Conservation (phyloP, 2,797 vertebrate genomes). For the Hoplostethus mediterraneus region DNA sequence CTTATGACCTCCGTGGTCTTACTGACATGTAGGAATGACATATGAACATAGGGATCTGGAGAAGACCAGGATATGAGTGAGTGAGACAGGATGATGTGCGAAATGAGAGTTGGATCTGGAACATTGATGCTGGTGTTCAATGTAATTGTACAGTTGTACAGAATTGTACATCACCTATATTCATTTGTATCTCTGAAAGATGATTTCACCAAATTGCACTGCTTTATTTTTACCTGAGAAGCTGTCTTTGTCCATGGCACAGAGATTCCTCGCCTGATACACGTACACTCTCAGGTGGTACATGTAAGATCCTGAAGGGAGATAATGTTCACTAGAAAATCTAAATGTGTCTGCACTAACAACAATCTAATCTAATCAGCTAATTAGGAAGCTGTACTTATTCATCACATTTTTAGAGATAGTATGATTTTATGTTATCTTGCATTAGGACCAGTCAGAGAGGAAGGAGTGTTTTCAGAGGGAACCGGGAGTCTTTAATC, state of each 20-base stretch:
- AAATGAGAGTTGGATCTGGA: not conserved
- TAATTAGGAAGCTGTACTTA: slow-evolving; percentile 4
- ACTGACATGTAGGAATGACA: slow-evolving; percentile 96
- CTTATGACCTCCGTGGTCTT: slow-evolving; percentile 95
- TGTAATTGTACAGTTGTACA: not conserved
- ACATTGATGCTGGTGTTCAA: not conserved
- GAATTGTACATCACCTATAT: not conserved
- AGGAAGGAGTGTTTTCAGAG: slow-evolving; percentile 27
- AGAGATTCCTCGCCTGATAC: slow-evolving; percentile 94
- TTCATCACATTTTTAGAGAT: not conserved
- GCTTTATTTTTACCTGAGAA: slow-evolving; percentile 91
- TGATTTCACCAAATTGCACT: not conserved
- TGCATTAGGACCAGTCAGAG: slow-evolving; percentile 3
- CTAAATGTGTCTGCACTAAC: not conserved
- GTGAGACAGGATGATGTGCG: not conserved
- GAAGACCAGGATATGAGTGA: not conserved
- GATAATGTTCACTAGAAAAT: slow-evolving; percentile 12
- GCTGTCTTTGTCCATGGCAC: slow-evolving; percentile 97
- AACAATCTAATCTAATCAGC: slow-evolving; percentile 10
- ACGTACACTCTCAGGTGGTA: slow-evolving; percentile 97
- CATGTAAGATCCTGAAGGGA: slow-evolving; percentile 82
- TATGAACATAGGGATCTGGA: slow-evolving; percentile 94
- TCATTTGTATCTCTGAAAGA: not conserved
- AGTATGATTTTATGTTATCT: slow-evolving; percentile 29
- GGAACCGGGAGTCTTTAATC: slow-evolving; percentile 47